Conservation (phyloP, 2,797 vertebrate species). For the Leuciscus waleckii region DNA sequence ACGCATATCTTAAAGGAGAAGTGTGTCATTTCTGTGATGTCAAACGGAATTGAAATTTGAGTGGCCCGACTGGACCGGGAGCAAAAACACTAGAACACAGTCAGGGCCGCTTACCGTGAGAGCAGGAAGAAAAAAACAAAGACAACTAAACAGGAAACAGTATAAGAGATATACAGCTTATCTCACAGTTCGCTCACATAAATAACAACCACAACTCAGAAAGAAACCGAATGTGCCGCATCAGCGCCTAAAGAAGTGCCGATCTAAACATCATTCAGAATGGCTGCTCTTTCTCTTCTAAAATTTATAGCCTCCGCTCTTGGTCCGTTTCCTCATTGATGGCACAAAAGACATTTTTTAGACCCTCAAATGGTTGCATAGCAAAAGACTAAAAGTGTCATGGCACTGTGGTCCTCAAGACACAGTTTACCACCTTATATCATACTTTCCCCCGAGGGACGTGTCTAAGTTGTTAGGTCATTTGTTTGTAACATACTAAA, state of each 20-base stretch:
- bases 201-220: conserved; percentile 44
- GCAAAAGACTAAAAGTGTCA: conserved; percentile 47
- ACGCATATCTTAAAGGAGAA: too few relatives aligned
- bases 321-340: conserved; percentile 31
- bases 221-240: conserved; percentile 46
- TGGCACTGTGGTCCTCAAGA: not conserved
- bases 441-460: not conserved
- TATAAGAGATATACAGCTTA: conserved; percentile 2
- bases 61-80: not conserved
- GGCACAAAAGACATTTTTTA: conserved; percentile 58
- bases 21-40: not conserved
- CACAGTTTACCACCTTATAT: conserved; percentile 9
- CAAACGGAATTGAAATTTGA: not conserved
- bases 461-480: not conserved
- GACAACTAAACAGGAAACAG: conserved; percentile 29
- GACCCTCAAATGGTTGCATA: conserved; percentile 58
- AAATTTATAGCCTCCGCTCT: conserved; percentile 52
- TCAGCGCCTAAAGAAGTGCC: conserved; percentile 53
- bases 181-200: conserved; percentile 12
- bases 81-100: not conserved
- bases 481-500: conserved; percentile 21
- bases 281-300: conserved; percentile 19
- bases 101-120: conserved; percentile 12
- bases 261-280: conserved; percentile 54
- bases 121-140: not conserved